Percentiles rank a stretch among this genome's conserved stretches.
Evolutionary conservation across 2,113 vertebrate genomes (phyloP).

Genomic region (Rhodinocichla rosea): DNA sequence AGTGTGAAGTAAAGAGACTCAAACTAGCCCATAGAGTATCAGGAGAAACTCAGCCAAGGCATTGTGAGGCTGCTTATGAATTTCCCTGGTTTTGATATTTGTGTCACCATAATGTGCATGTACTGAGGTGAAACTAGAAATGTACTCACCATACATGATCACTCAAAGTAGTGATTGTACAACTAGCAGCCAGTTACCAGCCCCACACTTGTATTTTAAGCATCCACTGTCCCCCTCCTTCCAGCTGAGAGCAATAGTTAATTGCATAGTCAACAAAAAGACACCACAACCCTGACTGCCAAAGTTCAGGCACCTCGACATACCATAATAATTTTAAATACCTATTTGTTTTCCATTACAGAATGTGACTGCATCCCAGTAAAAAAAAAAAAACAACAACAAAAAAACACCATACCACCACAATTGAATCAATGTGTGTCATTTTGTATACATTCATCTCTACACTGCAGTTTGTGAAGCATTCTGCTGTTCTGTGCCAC

Average conservation of each 20-base stretch:
- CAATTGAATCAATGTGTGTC: background rate
- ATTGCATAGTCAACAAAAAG: background rate
- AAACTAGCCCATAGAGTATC: background rate
- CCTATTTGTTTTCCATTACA: background rate
- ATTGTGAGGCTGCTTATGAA: background rate
- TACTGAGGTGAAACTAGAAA: background rate
- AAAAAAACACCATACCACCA: background rate
- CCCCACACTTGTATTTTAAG: background rate
- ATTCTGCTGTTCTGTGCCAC: background rate
- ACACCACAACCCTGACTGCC: background rate
- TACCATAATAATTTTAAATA: background rate
- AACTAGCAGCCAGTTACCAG: background rate
- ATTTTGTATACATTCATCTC: background rate
- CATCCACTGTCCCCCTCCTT: background rate
- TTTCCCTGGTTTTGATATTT: background rate
- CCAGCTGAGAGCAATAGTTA: background rate
- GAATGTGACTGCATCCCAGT: background rate
- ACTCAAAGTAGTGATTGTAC: background rate
- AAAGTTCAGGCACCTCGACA: background rate
- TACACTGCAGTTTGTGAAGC: background rate
- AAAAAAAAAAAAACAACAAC: background rate
- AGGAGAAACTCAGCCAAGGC: background rate
- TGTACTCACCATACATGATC: accelerated
- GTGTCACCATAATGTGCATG: accelerated
- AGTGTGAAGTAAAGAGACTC: background rate